phyloP scores from a whole-genome alignment of 2,113 vertebrate species.

The Lanius collurio region DNA sequence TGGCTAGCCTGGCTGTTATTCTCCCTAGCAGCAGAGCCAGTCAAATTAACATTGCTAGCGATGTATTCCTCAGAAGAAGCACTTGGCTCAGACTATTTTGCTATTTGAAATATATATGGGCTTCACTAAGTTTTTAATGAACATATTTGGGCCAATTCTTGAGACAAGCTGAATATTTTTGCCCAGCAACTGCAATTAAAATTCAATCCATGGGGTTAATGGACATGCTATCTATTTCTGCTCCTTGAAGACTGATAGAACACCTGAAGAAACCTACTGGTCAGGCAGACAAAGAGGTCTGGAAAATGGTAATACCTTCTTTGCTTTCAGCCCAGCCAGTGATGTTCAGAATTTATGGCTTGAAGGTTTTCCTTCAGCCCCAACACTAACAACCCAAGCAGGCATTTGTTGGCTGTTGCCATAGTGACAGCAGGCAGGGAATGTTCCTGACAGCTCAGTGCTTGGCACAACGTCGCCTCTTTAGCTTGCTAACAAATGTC shows the following conservation, averaged over 20 bases:
- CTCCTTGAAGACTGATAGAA: background rate
- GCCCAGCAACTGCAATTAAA: background rate
- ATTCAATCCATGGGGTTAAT: background rate
- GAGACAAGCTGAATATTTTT: background rate
- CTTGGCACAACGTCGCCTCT: background rate
- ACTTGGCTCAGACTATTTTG: background rate
- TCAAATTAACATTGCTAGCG: background rate
- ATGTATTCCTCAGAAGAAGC: background rate
- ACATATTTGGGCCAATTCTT: background rate
- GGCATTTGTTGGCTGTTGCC: slow-evolving; percentile 32
- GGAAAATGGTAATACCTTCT: background rate
- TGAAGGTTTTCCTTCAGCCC: background rate
- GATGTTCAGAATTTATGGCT: background rate
- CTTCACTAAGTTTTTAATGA: background rate
- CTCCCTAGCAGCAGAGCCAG: background rate
- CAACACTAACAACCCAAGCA: background rate
- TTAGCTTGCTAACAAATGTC: slow-evolving; percentile 44
- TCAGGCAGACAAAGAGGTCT: background rate
- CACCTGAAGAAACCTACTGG: background rate
- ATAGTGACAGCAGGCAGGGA: slow-evolving; percentile 2
- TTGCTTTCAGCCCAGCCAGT: background rate
- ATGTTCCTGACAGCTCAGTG: background rate
- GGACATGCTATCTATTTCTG: background rate
- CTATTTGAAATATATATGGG: background rate
- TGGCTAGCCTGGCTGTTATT: background rate